Percentiles rank a stretch among this genome's conserved stretches.
These are phyloP conservation scores for Apaloderma vittatum DNA, from an alignment of 2,113 vertebrate genomes.

Conservation along the genomic window DNA sequence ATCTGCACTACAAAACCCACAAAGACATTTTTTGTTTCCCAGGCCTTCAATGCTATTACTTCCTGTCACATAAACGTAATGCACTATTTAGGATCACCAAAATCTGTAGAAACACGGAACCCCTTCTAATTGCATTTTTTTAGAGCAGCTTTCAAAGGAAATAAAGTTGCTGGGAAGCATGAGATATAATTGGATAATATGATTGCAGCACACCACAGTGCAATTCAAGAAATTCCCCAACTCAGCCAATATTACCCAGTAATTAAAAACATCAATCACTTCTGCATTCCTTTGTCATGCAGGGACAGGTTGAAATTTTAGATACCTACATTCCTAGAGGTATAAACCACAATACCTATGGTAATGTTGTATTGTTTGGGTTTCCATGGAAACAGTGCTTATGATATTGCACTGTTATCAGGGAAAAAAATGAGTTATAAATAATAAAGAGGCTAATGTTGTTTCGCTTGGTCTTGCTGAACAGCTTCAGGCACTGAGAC, in stretches of 20 bases:
- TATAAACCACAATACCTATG: constrained; percentile 61
- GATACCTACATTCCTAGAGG: constrained; percentile 64
- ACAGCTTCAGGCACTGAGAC: constrained; percentile 68
- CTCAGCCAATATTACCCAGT: background rate
- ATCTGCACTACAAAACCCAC: constrained; percentile 20
- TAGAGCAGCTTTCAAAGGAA: background rate
- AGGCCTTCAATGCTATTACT: background rate
- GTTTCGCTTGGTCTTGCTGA: constrained; percentile 74
- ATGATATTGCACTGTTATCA: constrained; percentile 70
- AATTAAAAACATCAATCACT: constrained; percentile 56
- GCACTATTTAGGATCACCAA: background rate
- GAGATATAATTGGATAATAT: background rate
- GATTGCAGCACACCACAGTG: background rate
- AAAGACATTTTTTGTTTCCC: constrained; percentile 22
- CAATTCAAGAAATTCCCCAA: background rate
- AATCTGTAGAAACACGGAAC: background rate
- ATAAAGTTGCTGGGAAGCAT: background rate
- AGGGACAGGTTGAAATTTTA: constrained; percentile 43
- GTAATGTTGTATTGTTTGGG: constrained; percentile 65
- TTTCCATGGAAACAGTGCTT: constrained; percentile 81
- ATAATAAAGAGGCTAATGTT: constrained; percentile 79
- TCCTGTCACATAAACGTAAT: background rate
- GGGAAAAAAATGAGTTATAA: constrained; percentile 72
- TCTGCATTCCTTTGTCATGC: constrained; percentile 15
- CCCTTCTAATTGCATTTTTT: background rate